Conservation (phyloP, 2,113 vertebrate species). For the Sinocyclocheilus grahami region DNA sequence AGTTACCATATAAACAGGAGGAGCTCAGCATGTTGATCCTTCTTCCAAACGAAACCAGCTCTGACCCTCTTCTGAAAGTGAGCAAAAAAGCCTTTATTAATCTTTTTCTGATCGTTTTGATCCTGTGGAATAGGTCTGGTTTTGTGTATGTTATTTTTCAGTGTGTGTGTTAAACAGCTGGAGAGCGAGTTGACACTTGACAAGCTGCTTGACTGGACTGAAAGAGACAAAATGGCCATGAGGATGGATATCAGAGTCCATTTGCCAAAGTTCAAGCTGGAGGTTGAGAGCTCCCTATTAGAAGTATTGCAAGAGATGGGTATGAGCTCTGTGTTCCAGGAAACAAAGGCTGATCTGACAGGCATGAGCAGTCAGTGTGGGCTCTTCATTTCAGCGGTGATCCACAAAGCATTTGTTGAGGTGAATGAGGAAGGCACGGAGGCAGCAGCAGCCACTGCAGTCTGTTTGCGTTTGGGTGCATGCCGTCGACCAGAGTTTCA, state of each 20-base stretch:
- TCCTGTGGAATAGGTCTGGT: no score
- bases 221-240: constrained; percentile 69
- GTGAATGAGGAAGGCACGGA: constrained; percentile 94
- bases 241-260: constrained; percentile 71
- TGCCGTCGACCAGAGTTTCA: not conserved
- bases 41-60: not conserved
- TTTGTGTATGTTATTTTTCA: no score
- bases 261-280: constrained; percentile 33
- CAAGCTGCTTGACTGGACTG: constrained; percentile 86
- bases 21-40: not conserved
- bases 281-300: constrained; percentile 69
- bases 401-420: constrained; percentile 54
- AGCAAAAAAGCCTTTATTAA: no score
- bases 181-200: constrained; percentile 80
- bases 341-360: not conserved
- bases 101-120: no score
- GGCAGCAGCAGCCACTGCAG: constrained; percentile 83
- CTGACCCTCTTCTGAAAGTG: not conserved
- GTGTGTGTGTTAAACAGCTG: constrained; percentile 72
- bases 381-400: not conserved
- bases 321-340: not conserved
- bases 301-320: not conserved
- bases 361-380: not conserved
- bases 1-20: not conserved
- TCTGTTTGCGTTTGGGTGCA: no score